Base-by-base conservation (phyloP, 2,113 vertebrate genomes). In the Gobiocypris rarus region DNA sequence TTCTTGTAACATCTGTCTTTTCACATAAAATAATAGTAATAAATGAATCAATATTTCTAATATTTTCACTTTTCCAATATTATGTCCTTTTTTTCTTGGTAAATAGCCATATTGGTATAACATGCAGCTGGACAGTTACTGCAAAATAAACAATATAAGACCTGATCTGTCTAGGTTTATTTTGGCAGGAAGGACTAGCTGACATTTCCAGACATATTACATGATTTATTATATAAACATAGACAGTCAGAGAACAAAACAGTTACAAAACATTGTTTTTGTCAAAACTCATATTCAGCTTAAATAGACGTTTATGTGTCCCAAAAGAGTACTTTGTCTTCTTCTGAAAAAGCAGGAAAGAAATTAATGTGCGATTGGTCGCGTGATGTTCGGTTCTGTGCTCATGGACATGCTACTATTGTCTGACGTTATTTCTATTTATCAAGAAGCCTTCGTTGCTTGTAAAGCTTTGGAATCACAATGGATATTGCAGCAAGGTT, bases 401-500 rank as follows among this genome's bases (percentile, higher is more conserved):
- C 24, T 81, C 69, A 63, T 83, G 69, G 85, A 83, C 15, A 83
- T 24, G 48, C 11, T 85, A 88, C 82, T 31, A 63, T 28, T 67
- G 80, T 65, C 45, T 84, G 74, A 82, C 48, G 38, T 76, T 88
- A 14, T n/a, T 80, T 61, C 86, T 83, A 87, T 89, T 85, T 90
- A 81, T 59, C 50, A 54, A 80, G 28, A 71, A 58, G 4, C 50
- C 73, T 82, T 14, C 19, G 22, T 41, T 56, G 34, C 24, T 88
- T 90, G 24, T 43, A 24, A 77, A 31, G 41, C 63, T 58, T 87
- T 91, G 73, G 45, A 84, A 83, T 31, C 9, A 74, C 56, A 83
- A 84, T 89, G 54, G 71, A 83, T 85, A 34, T 6, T 73, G 78
- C 59, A 19, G 45, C 83, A 87, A 74, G 86, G 88, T 84, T 86